Base-by-base conservation (phyloP, 1,140 invertebrate species). In the Sitodiplosis mosellana region DNA sequence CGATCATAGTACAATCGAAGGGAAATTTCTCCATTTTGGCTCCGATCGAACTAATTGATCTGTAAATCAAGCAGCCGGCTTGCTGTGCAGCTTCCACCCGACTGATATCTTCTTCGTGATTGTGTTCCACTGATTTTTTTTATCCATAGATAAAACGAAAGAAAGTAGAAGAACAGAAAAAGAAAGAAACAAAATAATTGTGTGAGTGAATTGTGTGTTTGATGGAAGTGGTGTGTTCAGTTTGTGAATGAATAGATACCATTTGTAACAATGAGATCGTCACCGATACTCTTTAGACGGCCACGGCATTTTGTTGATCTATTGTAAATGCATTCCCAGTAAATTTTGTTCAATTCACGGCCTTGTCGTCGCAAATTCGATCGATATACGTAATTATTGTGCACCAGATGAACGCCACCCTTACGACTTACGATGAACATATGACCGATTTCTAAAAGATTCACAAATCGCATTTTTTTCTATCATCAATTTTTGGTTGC, bases 311-410 rank as follows among this genome's bases (percentile, higher is more conserved):
- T 64, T 20, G 54, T 56, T 7, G 58, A 59, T 21, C 62, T 57
- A 53, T 64, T 64, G 33, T 62, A 57, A 2, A 64, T 58, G 41
- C 62, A 64, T 50, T 64, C 62, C 61, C 61, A 64, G 34, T 64
- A 64, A 2, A 64, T 48, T 21, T 60, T 62, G 8, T 64, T 56
- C 22, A 52, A 55, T 37, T 53, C 53, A 21, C 56, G 56, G 38
- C 62, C 62, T 22, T 56, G 61, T 12, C 59, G 57, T 46, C 60
- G 61, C 12, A 63, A 53, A 57, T 64, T 64, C 22, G 62, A 64
- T 22, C 62, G 59, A 47, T 64, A 64, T 6, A 64, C 49, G 21
- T 60, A 64, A 42, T 64, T 58, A 40, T 64, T 61, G 20, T 63
- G 56, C n/a, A 56, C 59, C 20, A 64, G 44, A 33, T 64, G 48